phyloP scores from a whole-genome alignment of 2,888 invertebrate species.

The Hypsopygia costalis region DNA sequence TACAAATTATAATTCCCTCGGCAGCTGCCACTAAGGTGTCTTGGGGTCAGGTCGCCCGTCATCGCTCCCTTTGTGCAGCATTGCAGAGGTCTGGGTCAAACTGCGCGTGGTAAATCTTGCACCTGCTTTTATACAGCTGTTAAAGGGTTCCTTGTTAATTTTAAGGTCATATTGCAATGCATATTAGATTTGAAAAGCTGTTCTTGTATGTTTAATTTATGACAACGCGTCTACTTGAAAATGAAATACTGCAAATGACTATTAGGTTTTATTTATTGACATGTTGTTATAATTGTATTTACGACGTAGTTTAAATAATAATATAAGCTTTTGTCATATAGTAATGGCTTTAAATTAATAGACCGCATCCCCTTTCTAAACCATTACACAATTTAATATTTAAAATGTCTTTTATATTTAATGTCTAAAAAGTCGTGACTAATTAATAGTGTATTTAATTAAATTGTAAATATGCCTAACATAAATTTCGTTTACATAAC shows the following conservation, averaged over 20 bases:
- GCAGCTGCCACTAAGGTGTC: neutral
- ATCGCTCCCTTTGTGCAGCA: conserved; percentile 53
- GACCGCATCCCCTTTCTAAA: neutral
- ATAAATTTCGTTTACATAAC: conserved; percentile 12
- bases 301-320: neutral
- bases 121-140: conserved; percentile 17
- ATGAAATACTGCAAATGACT: neutral
- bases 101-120: conserved; percentile 27
- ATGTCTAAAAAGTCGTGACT: neutral
- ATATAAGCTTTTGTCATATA: neutral
- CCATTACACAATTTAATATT: neutral
- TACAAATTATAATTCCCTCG: neutral
- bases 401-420: neutral
- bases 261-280: neutral
- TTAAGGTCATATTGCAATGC: neutral
- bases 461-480: neutral
- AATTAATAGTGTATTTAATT: neutral
- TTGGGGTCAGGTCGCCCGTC: conserved; percentile 28
- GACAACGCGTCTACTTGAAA: neutral
- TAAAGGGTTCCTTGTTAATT: neutral
- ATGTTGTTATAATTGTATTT: neutral
- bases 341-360: neutral
- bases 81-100: conserved; percentile 55
- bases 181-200: neutral
- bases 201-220: neutral